Percentiles rank a stretch among this genome's conserved stretches.
Evolutionary conservation across 2,113 vertebrate species (phyloP).

Genomic region (Prinia subflava): DNA sequence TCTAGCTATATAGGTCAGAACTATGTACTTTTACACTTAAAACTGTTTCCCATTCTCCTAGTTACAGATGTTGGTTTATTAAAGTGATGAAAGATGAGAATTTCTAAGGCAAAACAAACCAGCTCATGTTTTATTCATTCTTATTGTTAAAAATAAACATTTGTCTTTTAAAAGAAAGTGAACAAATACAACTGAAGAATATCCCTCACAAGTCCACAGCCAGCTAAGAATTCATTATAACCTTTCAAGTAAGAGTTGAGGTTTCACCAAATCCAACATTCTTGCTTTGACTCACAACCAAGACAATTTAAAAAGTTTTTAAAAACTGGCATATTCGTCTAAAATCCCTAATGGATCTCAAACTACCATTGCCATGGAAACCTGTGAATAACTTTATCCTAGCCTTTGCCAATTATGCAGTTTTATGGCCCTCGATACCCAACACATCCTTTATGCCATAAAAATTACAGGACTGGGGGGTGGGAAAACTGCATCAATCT

Average conservation of each 20-base stretch:
- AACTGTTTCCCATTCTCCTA: neutral
- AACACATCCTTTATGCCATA: conserved; percentile 8
- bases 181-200: neutral
- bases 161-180: neutral
- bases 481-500: neutral
- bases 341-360: conserved; percentile 59
- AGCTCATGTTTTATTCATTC: neutral
- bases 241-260: neutral
- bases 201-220: neutral
- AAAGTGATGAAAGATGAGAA: neutral
- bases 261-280: conserved; percentile 9
- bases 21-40: neutral
- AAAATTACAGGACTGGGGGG: neutral
- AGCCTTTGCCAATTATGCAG: conserved; percentile 52
- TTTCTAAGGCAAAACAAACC: neutral
- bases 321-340: conserved; percentile 43
- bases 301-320: conserved; percentile 38
- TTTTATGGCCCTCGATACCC: conserved; percentile 38
- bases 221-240: neutral
- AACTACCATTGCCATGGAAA: conserved; percentile 63
- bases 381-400: conserved; percentile 53
- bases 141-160: conserved; percentile 16
- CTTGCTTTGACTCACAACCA: conserved; percentile 42
- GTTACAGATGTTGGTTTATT: neutral
- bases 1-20: neutral